phyloP scores from a whole-genome alignment of 2,888 invertebrate species.

The Micropterix aruncella region DNA sequence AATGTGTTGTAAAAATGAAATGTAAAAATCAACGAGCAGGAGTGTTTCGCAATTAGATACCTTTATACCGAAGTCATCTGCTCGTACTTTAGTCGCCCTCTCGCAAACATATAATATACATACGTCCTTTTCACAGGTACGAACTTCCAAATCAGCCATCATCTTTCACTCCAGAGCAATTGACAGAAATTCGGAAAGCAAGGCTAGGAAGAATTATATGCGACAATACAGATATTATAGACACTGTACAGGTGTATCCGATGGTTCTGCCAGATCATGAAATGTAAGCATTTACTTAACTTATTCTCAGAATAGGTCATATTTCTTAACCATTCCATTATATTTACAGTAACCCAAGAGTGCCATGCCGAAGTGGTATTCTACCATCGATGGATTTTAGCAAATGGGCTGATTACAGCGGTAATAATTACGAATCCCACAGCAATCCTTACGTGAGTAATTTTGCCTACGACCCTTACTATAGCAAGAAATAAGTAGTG shows the following conservation, averaged over 20 bases:
- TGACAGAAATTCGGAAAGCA: constrained; percentile 68
- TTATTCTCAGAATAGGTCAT: neutral
- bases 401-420: constrained; percentile 72
- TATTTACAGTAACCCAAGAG: constrained; percentile 71
- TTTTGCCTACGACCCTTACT: constrained; percentile 36
- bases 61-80: too few species aligned
- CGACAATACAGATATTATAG: constrained; percentile 85
- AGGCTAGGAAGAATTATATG: constrained; percentile 74
- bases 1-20: too few species aligned
- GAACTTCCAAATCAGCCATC: constrained; percentile 86
- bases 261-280: constrained; percentile 89
- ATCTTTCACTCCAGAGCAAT: constrained; percentile 76
- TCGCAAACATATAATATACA: neutral
- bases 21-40: too few species aligned
- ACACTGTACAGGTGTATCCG: constrained; percentile 81
- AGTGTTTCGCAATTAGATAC: too few species aligned
- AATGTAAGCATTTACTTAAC: constrained; percentile 49
- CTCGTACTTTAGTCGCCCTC: too few species aligned
- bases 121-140: constrained; percentile 36
- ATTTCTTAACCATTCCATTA: too few species aligned
- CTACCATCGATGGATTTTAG: constrained; percentile 77
- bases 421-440: constrained; percentile 20
- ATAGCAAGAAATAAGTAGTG: constrained; percentile 29
- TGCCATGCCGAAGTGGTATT: constrained; percentile 79
- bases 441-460: constrained; percentile 53